These are phyloP conservation scores for Scytalopus superciliaris DNA, from an alignment of 2,113 vertebrate species.

Conservation along the genomic window DNA sequence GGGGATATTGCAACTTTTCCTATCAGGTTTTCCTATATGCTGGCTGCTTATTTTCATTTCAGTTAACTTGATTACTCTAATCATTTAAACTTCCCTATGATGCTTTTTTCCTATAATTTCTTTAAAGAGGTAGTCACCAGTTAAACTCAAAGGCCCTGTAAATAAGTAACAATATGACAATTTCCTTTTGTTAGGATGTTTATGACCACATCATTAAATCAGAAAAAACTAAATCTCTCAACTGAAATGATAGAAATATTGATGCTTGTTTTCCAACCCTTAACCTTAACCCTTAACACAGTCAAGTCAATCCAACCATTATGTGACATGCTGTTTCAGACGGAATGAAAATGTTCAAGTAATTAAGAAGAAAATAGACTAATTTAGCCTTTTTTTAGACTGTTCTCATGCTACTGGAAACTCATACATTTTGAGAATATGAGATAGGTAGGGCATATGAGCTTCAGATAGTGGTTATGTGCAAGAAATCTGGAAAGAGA, in stretches of 20 bases:
- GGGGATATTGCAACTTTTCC: not conserved
- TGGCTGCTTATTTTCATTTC: not conserved
- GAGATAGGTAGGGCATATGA: not conserved
- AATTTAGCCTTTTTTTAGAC: not conserved
- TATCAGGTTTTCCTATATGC: not conserved
- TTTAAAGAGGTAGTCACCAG: not conserved
- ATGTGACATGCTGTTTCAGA: not conserved
- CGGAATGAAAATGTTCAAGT: not conserved
- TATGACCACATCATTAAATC: not conserved
- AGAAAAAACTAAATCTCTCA: not conserved
- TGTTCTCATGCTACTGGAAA: not conserved
- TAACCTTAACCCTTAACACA: not conserved
- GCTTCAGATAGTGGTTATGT: not conserved
- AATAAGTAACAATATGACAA: not conserved
- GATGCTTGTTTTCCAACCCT: not conserved
- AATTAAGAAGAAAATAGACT: constrained; percentile 23
- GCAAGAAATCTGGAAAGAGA: not conserved
- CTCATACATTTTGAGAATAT: not conserved
- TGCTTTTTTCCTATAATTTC: not conserved
- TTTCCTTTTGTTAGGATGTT: constrained; percentile 7
- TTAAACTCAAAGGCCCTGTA: not conserved
- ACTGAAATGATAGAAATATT: not conserved
- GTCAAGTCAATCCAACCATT: not conserved
- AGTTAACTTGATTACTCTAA: not conserved
- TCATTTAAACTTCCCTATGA: not conserved